Percentiles rank a stretch among this genome's conserved stretches.
These are phyloP conservation scores for Cololabis saira DNA, from an alignment of 2,113 vertebrate genomes.

Conservation along the genomic window DNA sequence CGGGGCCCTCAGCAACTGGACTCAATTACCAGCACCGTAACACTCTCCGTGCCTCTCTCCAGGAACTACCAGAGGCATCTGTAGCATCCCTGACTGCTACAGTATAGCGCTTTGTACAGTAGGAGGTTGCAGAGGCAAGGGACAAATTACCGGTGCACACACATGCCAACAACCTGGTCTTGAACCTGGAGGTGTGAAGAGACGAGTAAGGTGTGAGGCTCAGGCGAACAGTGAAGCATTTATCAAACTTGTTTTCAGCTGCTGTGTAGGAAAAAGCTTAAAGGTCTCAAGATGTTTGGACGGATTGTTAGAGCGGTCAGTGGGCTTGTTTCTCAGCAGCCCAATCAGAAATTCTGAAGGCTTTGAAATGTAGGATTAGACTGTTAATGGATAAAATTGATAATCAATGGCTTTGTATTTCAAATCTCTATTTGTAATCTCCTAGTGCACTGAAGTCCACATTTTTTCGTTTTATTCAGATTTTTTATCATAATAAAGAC, in stretches of 20 bases:
- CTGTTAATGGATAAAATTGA: background rate
- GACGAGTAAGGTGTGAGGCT: too few species aligned
- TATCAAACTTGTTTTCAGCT: constrained; percentile 4
- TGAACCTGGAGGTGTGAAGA: too few species aligned
- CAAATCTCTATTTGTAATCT: too few species aligned
- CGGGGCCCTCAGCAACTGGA: constrained; percentile 51
- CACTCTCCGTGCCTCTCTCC: constrained; percentile 58
- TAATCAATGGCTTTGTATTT: too few species aligned
- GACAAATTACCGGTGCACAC: too few species aligned
- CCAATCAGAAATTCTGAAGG: constrained; percentile 8
- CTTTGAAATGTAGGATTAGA: background rate
- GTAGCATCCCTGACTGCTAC: too few species aligned
- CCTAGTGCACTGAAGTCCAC: background rate
- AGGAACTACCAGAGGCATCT: constrained; percentile 16
- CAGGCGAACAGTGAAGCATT: background rate
- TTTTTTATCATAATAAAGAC: constrained; percentile 6
- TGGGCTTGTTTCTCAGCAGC: constrained; percentile 60
- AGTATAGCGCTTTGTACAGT: too few species aligned
- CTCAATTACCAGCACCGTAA: constrained; percentile 57
- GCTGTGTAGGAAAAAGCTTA: constrained; percentile 34
- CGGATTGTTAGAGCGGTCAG: constrained; percentile 30
- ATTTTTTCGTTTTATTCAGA: background rate
- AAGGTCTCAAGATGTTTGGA: constrained; percentile 37
- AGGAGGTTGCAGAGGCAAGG: too few species aligned
- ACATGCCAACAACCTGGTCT: too few species aligned